These are phyloP conservation scores for Venturia canescens DNA, from an alignment of 1,140 invertebrate genomes.

Conservation along the genomic window DNA sequence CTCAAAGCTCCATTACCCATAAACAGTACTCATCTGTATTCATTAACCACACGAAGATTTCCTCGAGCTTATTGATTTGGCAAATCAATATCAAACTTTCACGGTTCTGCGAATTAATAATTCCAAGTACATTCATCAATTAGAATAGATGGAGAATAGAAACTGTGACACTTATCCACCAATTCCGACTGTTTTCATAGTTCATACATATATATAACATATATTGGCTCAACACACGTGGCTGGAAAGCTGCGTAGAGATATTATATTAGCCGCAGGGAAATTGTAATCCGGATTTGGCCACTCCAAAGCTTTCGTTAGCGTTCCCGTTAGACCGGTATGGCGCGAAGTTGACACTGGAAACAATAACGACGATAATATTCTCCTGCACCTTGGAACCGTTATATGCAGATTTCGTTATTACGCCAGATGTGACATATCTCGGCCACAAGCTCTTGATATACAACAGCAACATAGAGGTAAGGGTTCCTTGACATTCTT, in stretches of 20 bases:
- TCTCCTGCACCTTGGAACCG: conserved; percentile 15
- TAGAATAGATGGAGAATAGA: neutral
- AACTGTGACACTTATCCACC: neutral
- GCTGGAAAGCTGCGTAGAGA: neutral
- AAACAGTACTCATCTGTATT: too few species aligned
- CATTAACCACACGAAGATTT: too few species aligned
- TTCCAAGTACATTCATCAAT: neutral
- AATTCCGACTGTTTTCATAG: neutral
- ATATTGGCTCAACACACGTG: neutral
- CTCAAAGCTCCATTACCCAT: too few species aligned
- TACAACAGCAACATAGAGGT: conserved; percentile 1
- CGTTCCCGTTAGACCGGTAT: neutral
- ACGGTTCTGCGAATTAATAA: neutral
- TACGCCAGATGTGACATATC: conserved; percentile 46
- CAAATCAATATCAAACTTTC: too few species aligned
- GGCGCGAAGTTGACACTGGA: conserved; percentile 37
- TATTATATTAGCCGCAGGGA: conserved; percentile 40
- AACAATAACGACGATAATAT: conserved; percentile 45
- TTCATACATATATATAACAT: neutral
- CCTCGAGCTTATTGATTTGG: too few species aligned
- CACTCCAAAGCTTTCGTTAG: conserved; percentile 17
- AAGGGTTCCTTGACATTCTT: neutral
- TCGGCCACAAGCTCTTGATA: conserved; percentile 32
- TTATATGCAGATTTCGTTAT: conserved; percentile 45
- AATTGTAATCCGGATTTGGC: conserved; percentile 44